Base-by-base conservation (phyloP, 2,888 invertebrate genomes). In the Perizoma flavofasciatum region DNA sequence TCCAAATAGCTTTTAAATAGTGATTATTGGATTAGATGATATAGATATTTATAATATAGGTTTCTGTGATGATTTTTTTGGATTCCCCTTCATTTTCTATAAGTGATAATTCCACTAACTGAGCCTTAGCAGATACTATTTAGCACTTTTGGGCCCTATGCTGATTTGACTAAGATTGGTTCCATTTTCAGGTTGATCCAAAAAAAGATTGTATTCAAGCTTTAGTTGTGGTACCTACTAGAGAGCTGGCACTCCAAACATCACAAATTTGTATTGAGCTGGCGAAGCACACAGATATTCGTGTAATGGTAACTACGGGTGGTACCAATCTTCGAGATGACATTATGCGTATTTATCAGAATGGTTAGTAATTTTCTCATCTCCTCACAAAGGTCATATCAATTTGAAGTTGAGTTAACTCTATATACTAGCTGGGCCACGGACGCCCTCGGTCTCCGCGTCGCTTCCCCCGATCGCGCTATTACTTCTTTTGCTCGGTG, bases 251-350 rank as follows among this genome's bases (percentile, higher is more conserved):
- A 67, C 94, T 99, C 79, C 99, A 99, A 92, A 99, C 99, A 83
- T 98, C 99, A 93, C 99, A 99, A 93, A 99, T 99, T 86, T 98
- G 99, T 93, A 99, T 99, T 88, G 99, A 99, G 91, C 94, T 99
- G 80, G 97, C 98, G 70, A 99, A 99, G 92, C 99, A 99, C 91
- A 95, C 99, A 93, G 96, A 97, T 84, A 96, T 98, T 79, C 97
- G 98, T 88, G 98, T 99, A 72, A 99, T 99, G 99, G 99, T 99
- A 68, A 99, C 99, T 77, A 99, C 99, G 72, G 99, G 99, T 84
- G 99, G 99, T 77, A 99, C 99, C 74, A 97, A 97, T 92, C 94
- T 97, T 79, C 96, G 98, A 85, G 99, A 99, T 92, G 99, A 99
- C 92, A 99, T 99, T 86, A 98, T 99, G 97, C 96, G 99, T 92